Percentiles rank a stretch among this genome's conserved stretches.
These are phyloP conservation scores for Heterotis niloticus DNA, from an alignment of 2,113 vertebrate species.

Conservation along the genomic window DNA sequence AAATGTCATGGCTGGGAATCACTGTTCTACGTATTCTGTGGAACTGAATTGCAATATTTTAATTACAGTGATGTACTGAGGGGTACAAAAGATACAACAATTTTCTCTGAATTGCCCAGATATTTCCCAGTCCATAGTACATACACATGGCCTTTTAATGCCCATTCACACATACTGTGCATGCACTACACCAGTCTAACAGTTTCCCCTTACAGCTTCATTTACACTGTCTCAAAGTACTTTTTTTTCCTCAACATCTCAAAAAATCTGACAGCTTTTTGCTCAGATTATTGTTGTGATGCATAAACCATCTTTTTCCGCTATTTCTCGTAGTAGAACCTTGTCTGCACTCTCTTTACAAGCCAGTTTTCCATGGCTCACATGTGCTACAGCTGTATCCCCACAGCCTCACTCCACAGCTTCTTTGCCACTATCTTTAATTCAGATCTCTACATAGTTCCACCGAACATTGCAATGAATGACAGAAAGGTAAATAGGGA, in stretches of 20 bases:
- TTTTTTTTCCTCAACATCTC: not conserved
- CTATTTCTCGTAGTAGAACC: not conserved
- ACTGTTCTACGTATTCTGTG: not conserved
- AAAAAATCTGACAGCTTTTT: not conserved
- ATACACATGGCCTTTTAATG: not conserved
- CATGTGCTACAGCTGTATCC: not conserved
- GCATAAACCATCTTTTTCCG: not conserved
- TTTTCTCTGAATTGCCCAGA: too few relatives aligned
- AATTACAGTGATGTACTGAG: not conserved
- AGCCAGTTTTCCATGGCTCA: not conserved
- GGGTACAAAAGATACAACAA: too few relatives aligned
- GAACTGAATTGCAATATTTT: not conserved
- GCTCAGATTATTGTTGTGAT: not conserved
- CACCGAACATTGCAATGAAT: not conserved
- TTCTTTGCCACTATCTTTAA: slow-evolving; percentile 3
- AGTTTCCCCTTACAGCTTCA: not conserved
- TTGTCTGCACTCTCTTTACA: not conserved
- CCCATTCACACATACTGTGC: not conserved
- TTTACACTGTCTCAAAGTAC: not conserved
- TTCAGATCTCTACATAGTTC: not conserved
- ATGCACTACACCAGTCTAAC: not conserved
- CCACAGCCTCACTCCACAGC: not conserved
- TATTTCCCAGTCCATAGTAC: too few relatives aligned
- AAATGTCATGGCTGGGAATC: too few relatives aligned
- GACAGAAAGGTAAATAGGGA: slow-evolving; percentile 7